Percentiles rank a stretch among this genome's conserved stretches.
phyloP scores from a whole-genome alignment of 2,888 invertebrate species.

The Stenodera caucasica region DNA sequence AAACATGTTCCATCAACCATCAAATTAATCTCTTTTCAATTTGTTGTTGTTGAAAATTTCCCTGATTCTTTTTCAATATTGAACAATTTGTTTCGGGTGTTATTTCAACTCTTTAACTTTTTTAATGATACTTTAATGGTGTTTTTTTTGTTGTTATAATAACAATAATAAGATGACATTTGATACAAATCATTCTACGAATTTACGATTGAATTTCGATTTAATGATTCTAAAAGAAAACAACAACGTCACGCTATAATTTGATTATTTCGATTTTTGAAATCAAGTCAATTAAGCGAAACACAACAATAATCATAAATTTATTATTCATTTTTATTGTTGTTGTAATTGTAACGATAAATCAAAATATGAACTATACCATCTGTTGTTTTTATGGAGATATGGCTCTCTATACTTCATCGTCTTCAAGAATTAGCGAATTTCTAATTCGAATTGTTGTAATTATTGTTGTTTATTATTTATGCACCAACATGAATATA shows the following conservation, averaged over 20 bases:
- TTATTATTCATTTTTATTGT: background rate
- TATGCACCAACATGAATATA: constrained; percentile 19
- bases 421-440: background rate
- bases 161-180: background rate
- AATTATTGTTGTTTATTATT: constrained; percentile 15
- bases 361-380: too few species aligned
- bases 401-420: too few species aligned
- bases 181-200: background rate
- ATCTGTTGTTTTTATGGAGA: too few species aligned
- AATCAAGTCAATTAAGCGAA: background rate
- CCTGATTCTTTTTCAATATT: constrained; percentile 41
- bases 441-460: background rate
- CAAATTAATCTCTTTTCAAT: background rate
- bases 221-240: too few species aligned
- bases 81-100: constrained; percentile 41
- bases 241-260: background rate
- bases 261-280: background rate
- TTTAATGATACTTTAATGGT: background rate
- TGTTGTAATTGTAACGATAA: background rate
- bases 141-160: background rate
- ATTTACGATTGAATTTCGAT: background rate
- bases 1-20: constrained; percentile 5
- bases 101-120: constrained; percentile 19
- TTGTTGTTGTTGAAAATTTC: too few species aligned
- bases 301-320: background rate